Evolutionary conservation across 2,888 invertebrate species (phyloP).

Genomic region (Rhabditoides inermis): DNA sequence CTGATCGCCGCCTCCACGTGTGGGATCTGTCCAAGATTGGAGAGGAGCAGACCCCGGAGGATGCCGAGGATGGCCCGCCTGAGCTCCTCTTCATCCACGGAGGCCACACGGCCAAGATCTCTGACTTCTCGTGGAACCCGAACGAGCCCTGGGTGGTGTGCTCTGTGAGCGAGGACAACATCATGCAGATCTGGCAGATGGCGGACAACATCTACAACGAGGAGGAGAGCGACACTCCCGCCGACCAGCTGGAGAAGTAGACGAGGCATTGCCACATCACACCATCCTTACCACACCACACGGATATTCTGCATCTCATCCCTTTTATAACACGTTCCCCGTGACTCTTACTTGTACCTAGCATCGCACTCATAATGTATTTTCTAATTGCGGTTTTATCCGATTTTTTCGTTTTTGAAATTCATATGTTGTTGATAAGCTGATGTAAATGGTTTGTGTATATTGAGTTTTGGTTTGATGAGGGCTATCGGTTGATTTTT

Average conservation of each 20-base stretch:
- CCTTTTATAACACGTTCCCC: neutral
- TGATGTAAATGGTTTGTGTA: no score
- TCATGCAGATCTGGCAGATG: conserved; percentile 70
- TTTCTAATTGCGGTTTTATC: no score
- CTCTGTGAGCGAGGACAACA: conserved; percentile 97
- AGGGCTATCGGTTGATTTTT: no score
- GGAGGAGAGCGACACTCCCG: conserved; percentile 63
- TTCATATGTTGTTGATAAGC: no score
- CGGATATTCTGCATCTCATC: no score
- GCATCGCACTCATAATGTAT: no score
- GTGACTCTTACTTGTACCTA: neutral
- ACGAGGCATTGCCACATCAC: no score
- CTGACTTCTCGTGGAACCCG: conserved; percentile 99
- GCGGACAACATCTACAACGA: conserved; percentile 99
- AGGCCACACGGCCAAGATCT: conserved; percentile 96
- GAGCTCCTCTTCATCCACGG: conserved; percentile 75
- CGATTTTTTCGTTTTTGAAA: no score
- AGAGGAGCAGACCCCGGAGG: conserved; percentile 92
- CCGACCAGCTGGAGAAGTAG: no score
- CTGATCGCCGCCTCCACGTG: conserved; percentile 88
- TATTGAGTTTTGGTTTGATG: no score
- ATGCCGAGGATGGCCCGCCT: conserved; percentile 65
- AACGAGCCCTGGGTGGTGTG: conserved; percentile 99
- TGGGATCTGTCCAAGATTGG: conserved; percentile 99
- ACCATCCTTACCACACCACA: no score